Evolutionary conservation across 2,797 vertebrate genomes (phyloP).

Genomic region (Coccyzus lansbergi): DNA sequence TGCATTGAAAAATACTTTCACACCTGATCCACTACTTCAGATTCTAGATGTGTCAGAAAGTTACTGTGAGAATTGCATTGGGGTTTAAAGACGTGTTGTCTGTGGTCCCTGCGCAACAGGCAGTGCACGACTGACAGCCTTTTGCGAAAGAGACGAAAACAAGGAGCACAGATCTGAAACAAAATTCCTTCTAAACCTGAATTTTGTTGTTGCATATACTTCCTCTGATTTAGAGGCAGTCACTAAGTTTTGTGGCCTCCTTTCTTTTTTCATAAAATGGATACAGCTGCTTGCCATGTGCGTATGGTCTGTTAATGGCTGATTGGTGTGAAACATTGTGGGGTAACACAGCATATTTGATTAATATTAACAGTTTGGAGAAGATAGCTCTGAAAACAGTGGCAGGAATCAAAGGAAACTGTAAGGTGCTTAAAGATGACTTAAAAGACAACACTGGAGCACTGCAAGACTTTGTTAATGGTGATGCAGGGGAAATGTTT

Average conservation of each 20-base stretch:
- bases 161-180: not conserved
- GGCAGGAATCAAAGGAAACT: not conserved
- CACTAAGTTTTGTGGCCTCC: not conserved
- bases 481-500: not conserved
- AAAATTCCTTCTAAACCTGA: not conserved
- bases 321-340: not conserved
- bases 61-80: not conserved
- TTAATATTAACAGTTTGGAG: not conserved
- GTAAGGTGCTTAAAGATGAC: not conserved
- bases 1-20: not conserved
- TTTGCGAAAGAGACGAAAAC: not conserved
- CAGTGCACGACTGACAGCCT: not conserved
- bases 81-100: not conserved
- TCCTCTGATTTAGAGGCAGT: not conserved
- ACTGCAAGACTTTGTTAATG: not conserved
- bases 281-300: not conserved
- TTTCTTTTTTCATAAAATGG: not conserved
- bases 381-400: not conserved
- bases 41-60: not conserved
- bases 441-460: not conserved
- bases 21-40: not conserved
- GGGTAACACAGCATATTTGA: not conserved
- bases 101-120: not conserved
- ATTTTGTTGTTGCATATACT: not conserved
- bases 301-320: fast-evolving